Evolutionary conservation across 2,113 vertebrate genomes (phyloP).

Genomic region (Gymnocephalus cernua): DNA sequence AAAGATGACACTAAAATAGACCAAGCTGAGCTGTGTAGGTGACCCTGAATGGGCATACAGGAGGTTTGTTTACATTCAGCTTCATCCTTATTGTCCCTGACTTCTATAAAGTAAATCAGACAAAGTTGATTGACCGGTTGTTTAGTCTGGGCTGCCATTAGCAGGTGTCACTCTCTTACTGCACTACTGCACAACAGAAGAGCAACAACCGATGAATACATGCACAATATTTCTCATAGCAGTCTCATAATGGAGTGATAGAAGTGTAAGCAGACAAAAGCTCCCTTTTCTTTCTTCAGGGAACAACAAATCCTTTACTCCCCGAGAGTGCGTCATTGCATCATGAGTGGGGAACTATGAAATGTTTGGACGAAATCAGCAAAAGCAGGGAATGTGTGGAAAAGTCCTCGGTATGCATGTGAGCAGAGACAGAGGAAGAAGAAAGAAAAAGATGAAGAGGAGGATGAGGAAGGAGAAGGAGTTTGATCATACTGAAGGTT

Average conservation of each 20-base stretch:
- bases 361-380: conserved; percentile 50
- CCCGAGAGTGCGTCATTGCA: conserved; percentile 46
- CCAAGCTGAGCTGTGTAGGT: background rate
- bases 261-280: conserved; percentile 36
- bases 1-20: conserved; percentile 18
- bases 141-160: background rate
- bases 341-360: conserved; percentile 47
- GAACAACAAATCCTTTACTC: conserved; percentile 56
- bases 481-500: no score
- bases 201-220: conserved; percentile 8
- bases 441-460: background rate
- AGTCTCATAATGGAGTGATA: conserved; percentile 6
- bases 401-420: conserved; percentile 6
- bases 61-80: conserved; percentile 2
- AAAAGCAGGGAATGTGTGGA: conserved; percentile 49
- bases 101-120: conserved; percentile 3
- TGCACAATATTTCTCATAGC: conserved; percentile 5
- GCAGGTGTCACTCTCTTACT: background rate
- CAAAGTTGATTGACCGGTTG: conserved; percentile 1
- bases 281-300: conserved; percentile 27
- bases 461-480: background rate
- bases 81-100: background rate
- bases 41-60: background rate
- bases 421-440: background rate
- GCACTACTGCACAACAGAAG: background rate